These are phyloP conservation scores for Bungarus multicinctus DNA, from an alignment of 2,113 vertebrate genomes.

Conservation along the genomic window DNA sequence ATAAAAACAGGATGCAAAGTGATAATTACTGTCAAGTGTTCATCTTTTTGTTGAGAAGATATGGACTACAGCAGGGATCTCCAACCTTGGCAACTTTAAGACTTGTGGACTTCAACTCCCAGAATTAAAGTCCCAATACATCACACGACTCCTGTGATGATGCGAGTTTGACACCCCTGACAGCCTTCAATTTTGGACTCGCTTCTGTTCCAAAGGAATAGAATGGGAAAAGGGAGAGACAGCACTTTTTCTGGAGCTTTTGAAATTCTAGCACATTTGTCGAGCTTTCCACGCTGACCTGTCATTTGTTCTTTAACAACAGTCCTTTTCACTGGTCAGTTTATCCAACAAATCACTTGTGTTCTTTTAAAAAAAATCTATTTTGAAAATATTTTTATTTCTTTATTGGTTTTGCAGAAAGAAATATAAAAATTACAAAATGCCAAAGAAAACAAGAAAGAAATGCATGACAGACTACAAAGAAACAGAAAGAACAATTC, in stretches of 20 bases:
- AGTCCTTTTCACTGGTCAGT: background rate
- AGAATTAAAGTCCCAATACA: no score
- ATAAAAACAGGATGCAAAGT: background rate
- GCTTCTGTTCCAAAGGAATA: background rate
- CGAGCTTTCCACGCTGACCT: background rate
- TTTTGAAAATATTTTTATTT: background rate
- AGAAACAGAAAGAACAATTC: background rate
- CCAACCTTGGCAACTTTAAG: no score
- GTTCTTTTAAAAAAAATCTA: background rate
- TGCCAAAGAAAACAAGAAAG: background rate
- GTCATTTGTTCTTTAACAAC: background rate
- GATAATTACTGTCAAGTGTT: background rate
- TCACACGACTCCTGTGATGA: no score
- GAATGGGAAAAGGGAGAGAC: background rate
- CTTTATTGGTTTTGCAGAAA: background rate
- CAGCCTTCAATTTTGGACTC: background rate
- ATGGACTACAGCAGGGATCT: background rate
- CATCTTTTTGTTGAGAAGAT: background rate
- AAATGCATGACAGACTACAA: background rate
- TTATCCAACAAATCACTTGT: background rate
- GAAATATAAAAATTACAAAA: background rate
- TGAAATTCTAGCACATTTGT: background rate
- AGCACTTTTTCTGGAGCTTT: background rate
- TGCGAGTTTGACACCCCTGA: no score
- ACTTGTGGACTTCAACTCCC: no score